These are phyloP conservation scores for Drepana falcataria DNA, from an alignment of 2,888 invertebrate genomes.

Conservation along the genomic window DNA sequence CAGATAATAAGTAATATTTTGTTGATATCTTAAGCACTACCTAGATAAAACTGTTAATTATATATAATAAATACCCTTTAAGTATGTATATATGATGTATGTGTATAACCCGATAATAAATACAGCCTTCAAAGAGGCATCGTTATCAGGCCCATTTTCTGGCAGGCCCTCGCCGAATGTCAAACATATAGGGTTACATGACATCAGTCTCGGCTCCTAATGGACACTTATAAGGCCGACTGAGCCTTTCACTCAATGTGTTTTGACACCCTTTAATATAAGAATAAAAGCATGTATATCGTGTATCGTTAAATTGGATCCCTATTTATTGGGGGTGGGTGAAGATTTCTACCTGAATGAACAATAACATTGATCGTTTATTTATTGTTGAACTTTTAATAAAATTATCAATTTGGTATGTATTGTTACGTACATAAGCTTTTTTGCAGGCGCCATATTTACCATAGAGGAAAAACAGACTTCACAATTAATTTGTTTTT, in stretches of 20 bases:
- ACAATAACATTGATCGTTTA: neutral
- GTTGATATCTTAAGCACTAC: too few relatives aligned
- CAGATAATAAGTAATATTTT: too few relatives aligned
- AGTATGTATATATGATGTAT: too few relatives aligned
- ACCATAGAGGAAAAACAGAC: too few relatives aligned
- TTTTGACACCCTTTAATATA: conserved; percentile 50
- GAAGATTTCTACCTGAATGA: neutral
- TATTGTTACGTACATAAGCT: too few relatives aligned
- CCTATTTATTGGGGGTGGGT: conserved; percentile 8
- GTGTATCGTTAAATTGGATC: conserved; percentile 21
- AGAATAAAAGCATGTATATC: conserved; percentile 28
- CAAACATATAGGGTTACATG: conserved; percentile 70
- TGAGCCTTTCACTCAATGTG: conserved; percentile 44
- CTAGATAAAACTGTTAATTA: too few relatives aligned
- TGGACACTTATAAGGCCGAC: conserved; percentile 63
- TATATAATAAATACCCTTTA: too few relatives aligned
- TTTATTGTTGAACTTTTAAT: neutral
- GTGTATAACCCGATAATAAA: conserved; percentile 7
- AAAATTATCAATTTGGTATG: too few relatives aligned
- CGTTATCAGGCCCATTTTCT: conserved; percentile 51
- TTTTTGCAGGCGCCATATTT: too few relatives aligned
- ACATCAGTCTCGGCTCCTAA: conserved; percentile 59
- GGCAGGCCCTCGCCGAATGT: conserved; percentile 47
- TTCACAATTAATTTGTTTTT: too few relatives aligned
- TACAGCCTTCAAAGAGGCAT: conserved; percentile 41